phyloP scores from a whole-genome alignment of 2,888 invertebrate genomes.

The Cheilosia variabilis region DNA sequence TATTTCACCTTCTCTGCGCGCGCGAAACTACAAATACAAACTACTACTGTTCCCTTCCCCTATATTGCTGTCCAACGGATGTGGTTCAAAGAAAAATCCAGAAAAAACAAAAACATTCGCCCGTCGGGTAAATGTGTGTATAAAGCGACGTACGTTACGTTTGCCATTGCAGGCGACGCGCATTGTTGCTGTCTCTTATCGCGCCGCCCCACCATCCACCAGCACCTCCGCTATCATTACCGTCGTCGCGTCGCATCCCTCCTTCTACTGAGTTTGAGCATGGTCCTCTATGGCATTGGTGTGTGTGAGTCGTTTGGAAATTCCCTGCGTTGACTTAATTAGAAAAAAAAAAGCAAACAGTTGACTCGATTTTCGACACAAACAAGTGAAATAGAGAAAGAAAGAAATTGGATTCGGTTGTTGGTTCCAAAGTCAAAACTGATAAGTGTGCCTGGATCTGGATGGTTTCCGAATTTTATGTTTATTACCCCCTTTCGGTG shows the following conservation, averaged over 20 bases:
- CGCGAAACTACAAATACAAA: conserved; percentile 44
- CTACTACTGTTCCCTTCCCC: neutral
- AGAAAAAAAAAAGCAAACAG: neutral
- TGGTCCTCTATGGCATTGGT: neutral
- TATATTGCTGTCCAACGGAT: conserved; percentile 32
- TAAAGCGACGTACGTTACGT: conserved; percentile 7
- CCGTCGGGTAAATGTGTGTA: neutral
- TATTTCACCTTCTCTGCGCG: conserved; percentile 9
- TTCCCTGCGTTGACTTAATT: conserved; percentile 39
- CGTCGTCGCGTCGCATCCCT: too few species aligned
- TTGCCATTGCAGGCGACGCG: conserved; percentile 13
- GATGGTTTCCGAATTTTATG: conserved; percentile 10
- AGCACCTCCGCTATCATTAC: neutral
- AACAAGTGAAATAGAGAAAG: conserved; percentile 3
- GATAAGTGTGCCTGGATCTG: neutral
- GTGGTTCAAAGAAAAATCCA: conserved; percentile 42
- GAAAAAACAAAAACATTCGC: conserved; percentile 58
- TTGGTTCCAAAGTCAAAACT: neutral
- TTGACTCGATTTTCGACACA: neutral
- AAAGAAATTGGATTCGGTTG: neutral
- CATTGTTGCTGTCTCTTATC: conserved; percentile 50
- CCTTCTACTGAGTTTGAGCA: neutral
- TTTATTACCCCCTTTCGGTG: neutral
- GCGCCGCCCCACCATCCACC: conserved; percentile 1
- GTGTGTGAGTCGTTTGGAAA: conserved; percentile 43